A percentile compares a stretch with the other conserved stretches of the same genome.
Conservation (phyloP, 2,888 invertebrate species). For the Drosophila buzzatii region DNA sequence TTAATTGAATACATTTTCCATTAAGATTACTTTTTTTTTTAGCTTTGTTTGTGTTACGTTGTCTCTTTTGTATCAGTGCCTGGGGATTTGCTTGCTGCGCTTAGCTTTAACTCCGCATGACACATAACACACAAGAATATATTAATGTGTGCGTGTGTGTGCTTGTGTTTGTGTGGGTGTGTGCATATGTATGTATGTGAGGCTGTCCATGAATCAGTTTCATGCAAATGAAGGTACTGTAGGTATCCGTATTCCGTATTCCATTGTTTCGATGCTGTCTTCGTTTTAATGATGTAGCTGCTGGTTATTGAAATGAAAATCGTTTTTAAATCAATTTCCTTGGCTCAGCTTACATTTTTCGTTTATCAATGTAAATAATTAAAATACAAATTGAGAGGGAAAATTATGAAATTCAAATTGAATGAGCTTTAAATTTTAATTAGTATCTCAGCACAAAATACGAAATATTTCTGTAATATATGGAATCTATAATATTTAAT, state of each 20-base stretch:
- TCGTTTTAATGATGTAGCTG: conserved; percentile 38
- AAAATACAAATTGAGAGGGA: background rate
- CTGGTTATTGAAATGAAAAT: conserved; percentile 37
- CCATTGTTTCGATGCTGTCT: conserved; percentile 46
- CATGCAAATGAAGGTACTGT: conserved; percentile 60
- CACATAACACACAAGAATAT: conserved; percentile 10
- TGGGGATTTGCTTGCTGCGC: conserved; percentile 47
- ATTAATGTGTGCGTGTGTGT: background rate
- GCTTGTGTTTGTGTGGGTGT: background rate
- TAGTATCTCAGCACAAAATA: background rate
- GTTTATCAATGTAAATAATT: conserved; percentile 35
- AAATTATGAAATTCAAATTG: background rate
- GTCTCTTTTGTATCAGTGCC: conserved; percentile 16
- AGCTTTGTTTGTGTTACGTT: background rate
- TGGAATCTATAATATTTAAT: background rate
- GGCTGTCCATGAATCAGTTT: conserved; percentile 13
- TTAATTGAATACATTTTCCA: conserved; percentile 57
- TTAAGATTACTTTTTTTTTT: conserved; percentile 43
- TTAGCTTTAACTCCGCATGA: conserved; percentile 21
- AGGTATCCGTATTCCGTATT: conserved; percentile 38
- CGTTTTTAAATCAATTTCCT: conserved; percentile 38
- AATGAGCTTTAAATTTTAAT: background rate
- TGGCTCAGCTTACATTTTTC: conserved; percentile 16
- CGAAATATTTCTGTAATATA: background rate
- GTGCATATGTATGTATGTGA: background rate